Conservation (phyloP, 2,113 vertebrate genomes). For the Gavia stellata region DNA sequence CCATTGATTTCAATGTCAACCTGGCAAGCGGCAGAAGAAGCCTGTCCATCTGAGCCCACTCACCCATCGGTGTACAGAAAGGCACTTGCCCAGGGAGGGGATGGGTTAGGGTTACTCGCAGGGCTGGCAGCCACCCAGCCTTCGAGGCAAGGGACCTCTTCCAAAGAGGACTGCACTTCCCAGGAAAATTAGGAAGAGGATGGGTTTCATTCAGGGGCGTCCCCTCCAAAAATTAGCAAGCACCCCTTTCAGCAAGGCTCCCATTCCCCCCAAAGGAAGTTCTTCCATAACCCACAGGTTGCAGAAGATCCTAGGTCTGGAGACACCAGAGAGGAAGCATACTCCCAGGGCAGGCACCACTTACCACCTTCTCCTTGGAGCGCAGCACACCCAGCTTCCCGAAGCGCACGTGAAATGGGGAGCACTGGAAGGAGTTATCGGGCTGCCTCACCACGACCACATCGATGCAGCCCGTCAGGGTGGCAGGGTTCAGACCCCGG, state of each 20-base stretch:
- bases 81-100: neutral
- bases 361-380: slow-evolving; percentile 93
- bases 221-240: neutral
- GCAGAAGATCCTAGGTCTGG: neutral
- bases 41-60: neutral
- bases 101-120: neutral
- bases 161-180: too few relatives aligned
- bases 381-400: slow-evolving; percentile 92
- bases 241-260: neutral
- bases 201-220: neutral
- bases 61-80: neutral
- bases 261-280: neutral
- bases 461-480: slow-evolving; percentile 87
- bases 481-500: slow-evolving; percentile 87
- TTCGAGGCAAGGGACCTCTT: neutral
- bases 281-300: neutral
- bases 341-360: neutral
- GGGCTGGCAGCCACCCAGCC: neutral
- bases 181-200: too few relatives aligned
- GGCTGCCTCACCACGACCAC: slow-evolving; percentile 90
- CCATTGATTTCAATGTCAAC: slow-evolving; percentile 96
- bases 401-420: slow-evolving; percentile 92
- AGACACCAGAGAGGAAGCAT: neutral
- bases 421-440: slow-evolving; percentile 87
- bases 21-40: slow-evolving; percentile 47